phyloP scores from a whole-genome alignment of 2,888 invertebrate genomes.

The Habroteleia sp. region DNA sequence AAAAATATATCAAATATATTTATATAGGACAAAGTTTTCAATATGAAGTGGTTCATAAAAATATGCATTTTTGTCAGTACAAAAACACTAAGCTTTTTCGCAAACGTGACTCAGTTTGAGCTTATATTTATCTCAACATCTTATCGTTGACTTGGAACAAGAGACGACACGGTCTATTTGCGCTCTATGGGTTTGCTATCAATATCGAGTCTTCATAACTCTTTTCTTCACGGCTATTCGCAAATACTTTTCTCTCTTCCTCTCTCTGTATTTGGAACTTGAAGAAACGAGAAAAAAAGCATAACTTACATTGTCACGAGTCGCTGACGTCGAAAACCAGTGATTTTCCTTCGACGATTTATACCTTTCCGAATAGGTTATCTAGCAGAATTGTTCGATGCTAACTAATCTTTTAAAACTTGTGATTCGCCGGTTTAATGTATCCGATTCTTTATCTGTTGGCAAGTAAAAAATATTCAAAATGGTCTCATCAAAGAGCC shows the following conservation, averaged over 20 bases:
- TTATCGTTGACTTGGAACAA: slow-evolving; percentile 43
- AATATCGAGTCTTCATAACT: not conserved
- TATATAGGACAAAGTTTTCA: no score
- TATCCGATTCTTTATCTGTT: slow-evolving; percentile 10
- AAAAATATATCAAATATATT: no score
- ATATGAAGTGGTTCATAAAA: no score
- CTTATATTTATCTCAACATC: slow-evolving; percentile 41
- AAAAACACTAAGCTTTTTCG: slow-evolving; percentile 33
- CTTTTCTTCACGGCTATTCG: slow-evolving; percentile 2
- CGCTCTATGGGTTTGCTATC: slow-evolving; percentile 28
- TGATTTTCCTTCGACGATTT: slow-evolving; percentile 11
- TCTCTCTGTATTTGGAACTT: no score
- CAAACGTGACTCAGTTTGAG: slow-evolving; percentile 14
- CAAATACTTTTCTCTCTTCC: slow-evolving; percentile 3
- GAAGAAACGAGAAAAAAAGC: not conserved
- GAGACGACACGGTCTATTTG: slow-evolving; percentile 59
- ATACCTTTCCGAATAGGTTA: slow-evolving; percentile 2
- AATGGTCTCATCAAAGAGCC: slow-evolving; percentile 39
- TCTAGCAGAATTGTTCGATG: not conserved
- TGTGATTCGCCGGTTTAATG: slow-evolving; percentile 11
- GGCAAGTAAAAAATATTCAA: slow-evolving; percentile 22
- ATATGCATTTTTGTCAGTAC: no score
- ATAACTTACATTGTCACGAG: slow-evolving; percentile 4
- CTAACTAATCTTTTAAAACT: slow-evolving; percentile 15
- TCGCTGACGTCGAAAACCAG: slow-evolving; percentile 1